phyloP scores from a whole-genome alignment of 2,888 invertebrate species.

The Argyresthia albistria region DNA sequence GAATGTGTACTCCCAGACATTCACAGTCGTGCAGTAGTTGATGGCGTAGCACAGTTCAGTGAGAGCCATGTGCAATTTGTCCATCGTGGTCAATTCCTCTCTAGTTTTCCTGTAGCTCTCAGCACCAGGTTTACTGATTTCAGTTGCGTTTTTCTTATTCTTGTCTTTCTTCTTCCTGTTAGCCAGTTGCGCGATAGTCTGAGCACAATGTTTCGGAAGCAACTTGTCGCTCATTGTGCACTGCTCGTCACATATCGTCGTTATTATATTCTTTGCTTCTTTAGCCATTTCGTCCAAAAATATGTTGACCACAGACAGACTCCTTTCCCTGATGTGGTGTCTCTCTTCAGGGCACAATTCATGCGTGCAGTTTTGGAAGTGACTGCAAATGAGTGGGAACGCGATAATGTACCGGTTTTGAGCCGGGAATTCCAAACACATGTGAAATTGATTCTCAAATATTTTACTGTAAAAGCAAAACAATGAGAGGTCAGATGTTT shows the following conservation, averaged over 20 bases:
- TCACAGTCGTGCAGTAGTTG: constrained; percentile 96
- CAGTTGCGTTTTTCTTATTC: constrained; percentile 88
- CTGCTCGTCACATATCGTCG: constrained; percentile 98
- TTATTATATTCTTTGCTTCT: constrained; percentile 98
- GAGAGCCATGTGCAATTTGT: constrained; percentile 97
- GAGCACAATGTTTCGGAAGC: constrained; percentile 95
- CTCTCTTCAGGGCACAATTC: constrained; percentile 98
- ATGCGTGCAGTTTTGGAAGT: constrained; percentile 98
- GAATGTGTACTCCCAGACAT: constrained; percentile 99
- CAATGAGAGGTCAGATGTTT: constrained; percentile 97
- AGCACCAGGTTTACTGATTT: constrained; percentile 92
- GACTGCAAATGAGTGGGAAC: constrained; percentile 97
- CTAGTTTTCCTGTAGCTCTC: constrained; percentile 97
- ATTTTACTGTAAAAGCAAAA: constrained; percentile 98
- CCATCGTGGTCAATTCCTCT: constrained; percentile 98
- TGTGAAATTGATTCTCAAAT: constrained; percentile 98
- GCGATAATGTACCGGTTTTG: constrained; percentile 98
- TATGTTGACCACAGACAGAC: constrained; percentile 96
- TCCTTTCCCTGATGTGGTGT: constrained; percentile 95
- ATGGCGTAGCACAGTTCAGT: constrained; percentile 98
- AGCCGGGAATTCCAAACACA: constrained; percentile 98
- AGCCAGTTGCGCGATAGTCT: constrained; percentile 88
- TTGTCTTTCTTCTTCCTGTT: constrained; percentile 95
- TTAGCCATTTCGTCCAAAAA: constrained; percentile 99
- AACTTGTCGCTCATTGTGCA: constrained; percentile 96